A percentile compares a stretch with the other conserved stretches of the same genome.
Conservation (phyloP, 2,888 invertebrate genomes). For the Frankliniella fusca region DNA sequence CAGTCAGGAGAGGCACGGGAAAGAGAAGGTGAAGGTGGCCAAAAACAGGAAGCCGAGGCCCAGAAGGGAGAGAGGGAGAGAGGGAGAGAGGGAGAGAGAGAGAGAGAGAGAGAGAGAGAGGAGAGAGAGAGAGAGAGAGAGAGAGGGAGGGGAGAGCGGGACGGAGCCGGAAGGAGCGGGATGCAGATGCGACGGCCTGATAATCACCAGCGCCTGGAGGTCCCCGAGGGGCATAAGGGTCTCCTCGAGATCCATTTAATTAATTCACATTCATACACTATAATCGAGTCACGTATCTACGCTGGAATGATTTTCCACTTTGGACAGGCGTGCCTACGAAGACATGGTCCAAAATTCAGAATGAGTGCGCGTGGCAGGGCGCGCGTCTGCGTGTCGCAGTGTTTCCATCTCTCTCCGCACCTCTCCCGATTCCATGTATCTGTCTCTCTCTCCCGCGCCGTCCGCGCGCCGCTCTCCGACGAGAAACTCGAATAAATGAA, state of each 20-base stretch:
- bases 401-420: not conserved
- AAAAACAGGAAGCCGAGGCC: not conserved
- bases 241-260: not conserved
- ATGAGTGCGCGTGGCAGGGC: too few species aligned
- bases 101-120: too few species aligned
- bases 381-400: too few species aligned
- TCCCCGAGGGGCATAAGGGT: not conserved
- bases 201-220: not conserved
- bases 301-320: constrained; percentile 4
- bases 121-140: not conserved
- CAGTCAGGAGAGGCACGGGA: not conserved
- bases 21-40: not conserved
- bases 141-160: not conserved
- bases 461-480: too few species aligned
- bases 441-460: not conserved
- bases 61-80: not conserved
- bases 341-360: not conserved
- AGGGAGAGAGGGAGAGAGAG: not conserved
- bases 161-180: not conserved
- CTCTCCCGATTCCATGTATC: not conserved
- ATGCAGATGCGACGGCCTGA: not conserved
- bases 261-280: constrained; percentile 14
- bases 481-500: too few species aligned
- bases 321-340: not conserved
- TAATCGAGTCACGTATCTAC: constrained; percentile 13